Percentiles rank a stretch among this genome's conserved stretches.
Evolutionary conservation across 2,888 invertebrate species (phyloP).

Genomic region (Bibio marci): DNA sequence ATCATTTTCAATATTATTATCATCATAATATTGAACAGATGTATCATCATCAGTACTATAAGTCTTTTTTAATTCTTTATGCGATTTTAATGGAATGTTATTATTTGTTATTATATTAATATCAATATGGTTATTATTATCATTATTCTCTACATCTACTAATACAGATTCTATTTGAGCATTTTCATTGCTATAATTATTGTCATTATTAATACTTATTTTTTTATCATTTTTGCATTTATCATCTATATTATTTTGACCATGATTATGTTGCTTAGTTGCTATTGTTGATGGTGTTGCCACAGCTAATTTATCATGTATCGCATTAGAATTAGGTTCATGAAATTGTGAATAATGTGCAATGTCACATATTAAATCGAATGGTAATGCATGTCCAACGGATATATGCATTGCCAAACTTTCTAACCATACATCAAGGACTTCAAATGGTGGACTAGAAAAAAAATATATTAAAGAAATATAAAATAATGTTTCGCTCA

Average conservation of each 20-base stretch:
- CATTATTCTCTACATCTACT: too few relatives aligned
- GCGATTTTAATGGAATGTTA: neutral
- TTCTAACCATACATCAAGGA: constrained; percentile 77
- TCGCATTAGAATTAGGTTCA: constrained; percentile 11
- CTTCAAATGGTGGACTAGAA: constrained; percentile 71
- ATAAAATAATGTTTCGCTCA: too few relatives aligned
- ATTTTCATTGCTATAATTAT: neutral
- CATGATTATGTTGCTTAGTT: neutral
- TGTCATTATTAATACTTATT: constrained; percentile 1
- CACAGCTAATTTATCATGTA: too few relatives aligned
- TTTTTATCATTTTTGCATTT: too few relatives aligned
- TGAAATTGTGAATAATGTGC: constrained; percentile 40
- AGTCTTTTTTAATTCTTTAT: neutral
- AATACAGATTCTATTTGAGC: neutral
- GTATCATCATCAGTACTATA: neutral
- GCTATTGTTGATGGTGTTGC: too few relatives aligned
- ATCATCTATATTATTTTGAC: neutral
- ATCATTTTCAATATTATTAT: neutral
- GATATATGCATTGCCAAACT: constrained; percentile 56
- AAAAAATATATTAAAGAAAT: constrained; percentile 5
- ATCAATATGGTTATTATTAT: too few relatives aligned
- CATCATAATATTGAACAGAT: neutral
- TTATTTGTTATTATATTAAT: neutral
- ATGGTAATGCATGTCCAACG: constrained; percentile 41
- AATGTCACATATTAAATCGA: constrained; percentile 56